phyloP scores from a whole-genome alignment of 2,113 vertebrate genomes.

The Rhabdomys dilectus region DNA sequence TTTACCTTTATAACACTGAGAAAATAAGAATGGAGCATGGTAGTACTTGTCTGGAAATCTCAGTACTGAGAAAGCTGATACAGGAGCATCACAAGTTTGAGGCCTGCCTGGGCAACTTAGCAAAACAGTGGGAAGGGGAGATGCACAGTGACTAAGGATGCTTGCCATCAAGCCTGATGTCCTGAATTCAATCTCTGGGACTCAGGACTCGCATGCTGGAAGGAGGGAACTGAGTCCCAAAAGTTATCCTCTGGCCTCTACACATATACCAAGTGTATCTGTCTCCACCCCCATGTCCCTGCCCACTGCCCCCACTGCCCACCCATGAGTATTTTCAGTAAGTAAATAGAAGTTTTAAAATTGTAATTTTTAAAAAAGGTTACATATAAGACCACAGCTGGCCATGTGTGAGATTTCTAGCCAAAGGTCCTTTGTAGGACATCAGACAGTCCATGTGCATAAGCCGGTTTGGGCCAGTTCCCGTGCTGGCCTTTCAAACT shows the following conservation, averaged over 20 bases:
- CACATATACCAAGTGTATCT: no score
- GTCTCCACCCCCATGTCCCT: neutral
- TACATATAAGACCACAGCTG: neutral
- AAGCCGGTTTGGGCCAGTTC: neutral
- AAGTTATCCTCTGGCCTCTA: neutral
- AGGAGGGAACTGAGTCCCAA: neutral
- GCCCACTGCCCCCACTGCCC: no score
- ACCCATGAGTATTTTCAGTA: neutral
- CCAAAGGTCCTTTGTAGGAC: neutral
- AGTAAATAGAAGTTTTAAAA: neutral
- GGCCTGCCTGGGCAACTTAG: neutral
- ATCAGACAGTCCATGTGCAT: neutral
- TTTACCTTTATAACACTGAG: neutral
- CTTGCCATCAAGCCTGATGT: neutral
- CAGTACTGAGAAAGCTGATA: neutral
- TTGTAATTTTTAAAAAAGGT: neutral
- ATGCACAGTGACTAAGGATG: neutral
- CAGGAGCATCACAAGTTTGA: neutral
- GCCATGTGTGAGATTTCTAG: conserved; percentile 4
- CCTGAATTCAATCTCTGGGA: neutral
- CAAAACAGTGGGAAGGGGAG: neutral
- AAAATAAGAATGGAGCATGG: neutral
- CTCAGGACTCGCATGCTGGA: neutral
- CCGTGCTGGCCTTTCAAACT: neutral
- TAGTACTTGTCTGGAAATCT: neutral